Evolutionary conservation across 2,797 vertebrate genomes (phyloP).

Genomic region (Limosa lapponica): DNA sequence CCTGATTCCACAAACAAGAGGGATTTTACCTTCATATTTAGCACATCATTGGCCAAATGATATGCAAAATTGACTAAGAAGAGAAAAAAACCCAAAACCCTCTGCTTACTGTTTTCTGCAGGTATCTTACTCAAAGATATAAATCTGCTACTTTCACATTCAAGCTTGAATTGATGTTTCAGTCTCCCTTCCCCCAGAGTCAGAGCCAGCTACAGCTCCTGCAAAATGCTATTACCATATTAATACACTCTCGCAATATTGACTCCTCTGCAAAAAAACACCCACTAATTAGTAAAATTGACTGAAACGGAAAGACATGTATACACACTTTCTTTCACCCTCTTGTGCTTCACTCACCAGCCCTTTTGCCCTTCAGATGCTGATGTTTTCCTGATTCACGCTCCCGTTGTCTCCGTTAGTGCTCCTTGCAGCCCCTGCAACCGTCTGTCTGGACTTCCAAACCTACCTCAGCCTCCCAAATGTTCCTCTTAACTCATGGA

Average conservation of each 20-base stretch:
- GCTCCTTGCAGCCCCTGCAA: neutral
- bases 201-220: neutral
- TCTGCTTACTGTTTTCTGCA: neutral
- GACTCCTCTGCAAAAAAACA: neutral
- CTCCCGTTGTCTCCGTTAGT: neutral
- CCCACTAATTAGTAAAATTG: conserved; percentile 30
- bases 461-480: neutral
- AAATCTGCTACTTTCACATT: neutral
- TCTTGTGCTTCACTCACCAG: neutral
- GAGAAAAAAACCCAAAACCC: neutral
- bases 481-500: neutral
- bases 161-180: neutral
- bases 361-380: neutral
- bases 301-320: neutral
- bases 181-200: neutral
- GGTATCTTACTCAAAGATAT: neutral
- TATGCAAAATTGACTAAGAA: neutral
- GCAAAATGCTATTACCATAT: neutral
- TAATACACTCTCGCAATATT: neutral
- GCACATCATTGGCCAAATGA: neutral
- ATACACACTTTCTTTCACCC: neutral
- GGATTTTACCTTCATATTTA: neutral
- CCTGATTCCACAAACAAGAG: neutral
- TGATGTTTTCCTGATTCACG: neutral
- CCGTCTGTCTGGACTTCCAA: neutral